Percentiles rank a stretch among this genome's conserved stretches.
Conservation (phyloP, 2,113 vertebrate species). For the Psittacus erithacus region DNA sequence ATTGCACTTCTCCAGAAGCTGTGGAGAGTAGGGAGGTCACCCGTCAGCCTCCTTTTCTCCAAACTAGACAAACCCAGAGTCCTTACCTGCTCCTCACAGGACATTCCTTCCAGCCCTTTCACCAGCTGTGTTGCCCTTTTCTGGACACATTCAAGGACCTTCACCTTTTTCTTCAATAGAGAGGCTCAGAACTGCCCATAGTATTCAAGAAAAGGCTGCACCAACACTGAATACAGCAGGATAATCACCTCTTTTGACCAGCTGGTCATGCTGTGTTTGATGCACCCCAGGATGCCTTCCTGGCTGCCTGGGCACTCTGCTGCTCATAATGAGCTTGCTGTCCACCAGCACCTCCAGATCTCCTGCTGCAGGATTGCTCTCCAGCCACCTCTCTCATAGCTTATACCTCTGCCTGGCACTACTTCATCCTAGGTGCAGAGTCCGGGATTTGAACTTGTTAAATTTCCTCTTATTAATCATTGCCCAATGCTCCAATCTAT, state of each 20-base stretch:
- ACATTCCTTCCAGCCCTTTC: neutral
- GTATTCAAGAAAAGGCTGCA: neutral
- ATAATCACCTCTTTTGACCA: neutral
- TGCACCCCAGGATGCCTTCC: neutral
- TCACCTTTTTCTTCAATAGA: neutral
- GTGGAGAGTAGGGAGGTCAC: neutral
- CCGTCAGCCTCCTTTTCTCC: neutral
- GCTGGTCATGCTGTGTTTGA: neutral
- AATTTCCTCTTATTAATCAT: neutral
- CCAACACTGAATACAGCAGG: neutral
- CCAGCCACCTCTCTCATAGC: neutral
- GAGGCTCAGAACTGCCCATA: neutral
- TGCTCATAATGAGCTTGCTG: neutral
- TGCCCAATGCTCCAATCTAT: neutral
- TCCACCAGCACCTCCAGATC: neutral
- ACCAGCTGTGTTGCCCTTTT: neutral
- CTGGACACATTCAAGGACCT: neutral
- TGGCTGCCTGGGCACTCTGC: neutral
- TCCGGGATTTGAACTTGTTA: neutral
- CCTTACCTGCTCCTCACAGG: neutral
- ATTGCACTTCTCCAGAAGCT: neutral
- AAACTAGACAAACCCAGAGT: neutral
- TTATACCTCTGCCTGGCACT: neutral
- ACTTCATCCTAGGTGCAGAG: neutral
- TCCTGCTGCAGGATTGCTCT: neutral